phyloP scores from a whole-genome alignment of 2,113 vertebrate genomes.

The Chaetodon auriga region DNA sequence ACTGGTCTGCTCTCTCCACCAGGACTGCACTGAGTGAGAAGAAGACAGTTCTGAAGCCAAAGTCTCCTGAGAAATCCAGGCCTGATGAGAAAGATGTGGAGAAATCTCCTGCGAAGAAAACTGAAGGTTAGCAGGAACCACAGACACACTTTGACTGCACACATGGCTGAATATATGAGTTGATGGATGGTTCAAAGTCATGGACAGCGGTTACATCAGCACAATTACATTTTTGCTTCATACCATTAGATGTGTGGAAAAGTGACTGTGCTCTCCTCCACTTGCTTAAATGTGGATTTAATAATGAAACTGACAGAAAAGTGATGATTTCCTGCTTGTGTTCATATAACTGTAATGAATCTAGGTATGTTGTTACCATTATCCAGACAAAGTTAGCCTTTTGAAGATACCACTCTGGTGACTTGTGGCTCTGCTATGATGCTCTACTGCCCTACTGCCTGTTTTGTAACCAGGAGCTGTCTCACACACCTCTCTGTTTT shows the following conservation, averaged over 20 bases:
- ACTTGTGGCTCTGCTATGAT: background rate
- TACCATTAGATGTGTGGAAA: background rate
- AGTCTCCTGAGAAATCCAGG: constrained; percentile 95
- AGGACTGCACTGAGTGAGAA: constrained; percentile 97
- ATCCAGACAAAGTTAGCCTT: background rate
- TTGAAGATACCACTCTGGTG: background rate
- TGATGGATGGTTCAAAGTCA: background rate
- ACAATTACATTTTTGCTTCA: background rate
- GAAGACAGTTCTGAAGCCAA: constrained; percentile 94
- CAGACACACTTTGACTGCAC: background rate
- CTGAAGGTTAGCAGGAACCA: constrained; percentile 86
- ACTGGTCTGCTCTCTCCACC: constrained; percentile 19
- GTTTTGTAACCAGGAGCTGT: background rate
- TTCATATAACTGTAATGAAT: background rate
- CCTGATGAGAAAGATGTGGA: constrained; percentile 97
- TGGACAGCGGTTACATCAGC: background rate
- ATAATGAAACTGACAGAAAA: background rate
- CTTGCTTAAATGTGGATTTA: background rate
- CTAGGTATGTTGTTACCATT: background rate
- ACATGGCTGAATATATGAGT: background rate
- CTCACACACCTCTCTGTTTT: constrained; percentile 22
- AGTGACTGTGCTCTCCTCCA: background rate
- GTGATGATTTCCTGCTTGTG: background rate
- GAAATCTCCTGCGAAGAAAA: constrained; percentile 96
- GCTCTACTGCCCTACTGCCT: background rate